Base-by-base conservation (phyloP, 2,113 vertebrate species). In the Nesogale talazaci region DNA sequence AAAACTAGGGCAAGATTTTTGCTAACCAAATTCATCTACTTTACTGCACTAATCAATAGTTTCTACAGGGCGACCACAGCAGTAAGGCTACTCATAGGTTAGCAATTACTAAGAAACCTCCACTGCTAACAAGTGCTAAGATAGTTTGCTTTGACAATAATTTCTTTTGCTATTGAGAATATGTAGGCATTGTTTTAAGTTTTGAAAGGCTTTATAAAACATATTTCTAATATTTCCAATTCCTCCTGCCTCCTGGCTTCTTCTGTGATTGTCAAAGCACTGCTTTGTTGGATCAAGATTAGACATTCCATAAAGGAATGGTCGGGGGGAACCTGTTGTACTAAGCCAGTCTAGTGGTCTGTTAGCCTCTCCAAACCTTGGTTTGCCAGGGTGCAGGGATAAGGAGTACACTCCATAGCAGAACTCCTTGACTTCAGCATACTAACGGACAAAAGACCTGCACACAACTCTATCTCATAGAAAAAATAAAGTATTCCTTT, bases 141-240 rank as follows among this genome's bases (percentile, higher is more conserved):
- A 83, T 3, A 81, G 42, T 56, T 59, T 70, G 42, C n/a, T 92
- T 93, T 42, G 29, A 91, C 52, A 86, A 91, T 56, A 86, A 65
- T 76, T 90, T 72, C 59, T 91, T 92, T 77, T 89, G 56, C 69
- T 92, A 19, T 77, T 81, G 65, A 75, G 93, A 95, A 95, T 87
- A 46, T 23, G 57, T 72, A 83, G 29, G 57, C 15, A 23, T 83
- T 84, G 93, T 52, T 91, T 88, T 52, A 70, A 83, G 27, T 90
- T 92, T 56, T 87, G 25, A 88, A 94, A 65, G 46, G 92, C 38
- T 70, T 85, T 46, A 27, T 31, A 91, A 91, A 86, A 93, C 4
- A 52, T 78, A 59, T 6, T 80, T 83, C 57, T 25, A 6, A 2
- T 34, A 8, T 57, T 6, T 70, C 17, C 29, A 38, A 16, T 12